Evolutionary conservation across 2,797 vertebrate genomes (phyloP).

Genomic region (Alosa sapidissima): DNA sequence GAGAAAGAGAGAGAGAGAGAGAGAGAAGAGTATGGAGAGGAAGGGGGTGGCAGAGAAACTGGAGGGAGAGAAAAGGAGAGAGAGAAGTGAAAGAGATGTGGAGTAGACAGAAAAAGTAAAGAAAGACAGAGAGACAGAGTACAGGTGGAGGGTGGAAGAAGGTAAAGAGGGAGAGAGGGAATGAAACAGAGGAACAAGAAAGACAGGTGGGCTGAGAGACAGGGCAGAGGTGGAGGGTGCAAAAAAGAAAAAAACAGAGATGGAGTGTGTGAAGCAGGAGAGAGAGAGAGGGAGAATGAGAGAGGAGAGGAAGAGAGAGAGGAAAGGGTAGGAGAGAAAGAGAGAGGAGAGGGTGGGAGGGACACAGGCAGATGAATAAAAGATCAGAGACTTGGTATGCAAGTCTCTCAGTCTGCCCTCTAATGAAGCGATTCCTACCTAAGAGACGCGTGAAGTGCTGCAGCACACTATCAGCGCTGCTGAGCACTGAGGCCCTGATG

Average conservation of each 20-base stretch:
- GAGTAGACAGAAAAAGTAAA: not conserved
- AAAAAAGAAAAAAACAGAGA: constrained; percentile 15
- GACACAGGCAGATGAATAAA: constrained; percentile 63
- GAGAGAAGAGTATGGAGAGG: no score
- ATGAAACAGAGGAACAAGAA: not conserved
- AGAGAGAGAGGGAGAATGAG: constrained; percentile 33
- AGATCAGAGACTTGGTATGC: constrained; percentile 63
- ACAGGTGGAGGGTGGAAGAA: not conserved
- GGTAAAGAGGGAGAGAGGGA: not conserved
- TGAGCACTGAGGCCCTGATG: not conserved
- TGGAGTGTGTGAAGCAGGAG: not conserved
- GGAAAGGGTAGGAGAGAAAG: constrained; percentile 32
- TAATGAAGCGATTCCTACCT: constrained; percentile 35
- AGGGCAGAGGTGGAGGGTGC: not conserved
- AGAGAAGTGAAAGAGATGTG: constrained; percentile 37
- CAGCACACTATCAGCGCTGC: not conserved
- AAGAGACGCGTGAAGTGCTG: not conserved
- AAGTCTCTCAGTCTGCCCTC: constrained; percentile 50
- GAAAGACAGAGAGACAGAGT: not conserved
- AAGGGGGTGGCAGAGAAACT: no score
- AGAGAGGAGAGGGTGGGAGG: constrained; percentile 57
- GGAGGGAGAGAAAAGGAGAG: not conserved
- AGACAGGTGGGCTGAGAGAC: not conserved
- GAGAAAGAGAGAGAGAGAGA: constrained; percentile 34
- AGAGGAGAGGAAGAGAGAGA: constrained; percentile 51